Percentiles rank a stretch among this genome's conserved stretches.
phyloP scores from a whole-genome alignment of 2,888 invertebrate species.

The Elysia crispata region DNA sequence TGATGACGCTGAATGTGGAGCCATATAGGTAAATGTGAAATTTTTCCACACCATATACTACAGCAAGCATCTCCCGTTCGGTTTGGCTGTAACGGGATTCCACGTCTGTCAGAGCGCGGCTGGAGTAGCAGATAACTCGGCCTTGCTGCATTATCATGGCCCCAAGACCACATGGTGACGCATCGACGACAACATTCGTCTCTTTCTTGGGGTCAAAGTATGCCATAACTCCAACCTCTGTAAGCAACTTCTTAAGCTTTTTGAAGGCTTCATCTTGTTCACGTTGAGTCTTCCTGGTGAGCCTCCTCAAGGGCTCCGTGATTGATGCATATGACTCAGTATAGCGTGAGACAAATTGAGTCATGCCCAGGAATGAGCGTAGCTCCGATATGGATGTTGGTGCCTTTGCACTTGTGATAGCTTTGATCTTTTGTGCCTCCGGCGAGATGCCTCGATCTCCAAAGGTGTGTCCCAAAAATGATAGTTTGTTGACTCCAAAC shows the following conservation, averaged over 20 bases:
- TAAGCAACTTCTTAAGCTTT: slow-evolving; percentile 53
- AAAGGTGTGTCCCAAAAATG: slow-evolving; percentile 16
- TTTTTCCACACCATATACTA: slow-evolving; percentile 64
- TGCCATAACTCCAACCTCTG: slow-evolving; percentile 50
- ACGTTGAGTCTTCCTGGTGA: slow-evolving; percentile 39
- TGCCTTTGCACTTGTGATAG: not conserved
- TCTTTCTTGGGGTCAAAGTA: slow-evolving; percentile 54
- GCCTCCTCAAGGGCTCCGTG: slow-evolving; percentile 25
- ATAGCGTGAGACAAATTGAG: slow-evolving; percentile 18
- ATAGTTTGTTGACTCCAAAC: slow-evolving; percentile 3
- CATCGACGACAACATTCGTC: slow-evolving; percentile 59
- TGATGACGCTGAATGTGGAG: slow-evolving; percentile 55
- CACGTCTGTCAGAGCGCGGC: slow-evolving; percentile 54
- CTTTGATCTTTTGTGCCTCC: slow-evolving; percentile 1
- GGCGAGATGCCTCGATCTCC: not conserved
- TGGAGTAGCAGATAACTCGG: slow-evolving; percentile 56
- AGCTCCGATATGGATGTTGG: not conserved
- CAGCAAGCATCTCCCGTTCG: slow-evolving; percentile 61
- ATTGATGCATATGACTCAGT: slow-evolving; percentile 2
- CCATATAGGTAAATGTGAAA: slow-evolving; percentile 65
- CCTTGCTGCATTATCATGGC: slow-evolving; percentile 57
- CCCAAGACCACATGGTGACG: slow-evolving; percentile 58
- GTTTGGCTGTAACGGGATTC: slow-evolving; percentile 63
- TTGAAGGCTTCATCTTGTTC: slow-evolving; percentile 52
- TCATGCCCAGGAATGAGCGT: slow-evolving; percentile 30